These are phyloP conservation scores for Trachelipus rathkii DNA, from an alignment of 1,140 invertebrate species.

Conservation along the genomic window DNA sequence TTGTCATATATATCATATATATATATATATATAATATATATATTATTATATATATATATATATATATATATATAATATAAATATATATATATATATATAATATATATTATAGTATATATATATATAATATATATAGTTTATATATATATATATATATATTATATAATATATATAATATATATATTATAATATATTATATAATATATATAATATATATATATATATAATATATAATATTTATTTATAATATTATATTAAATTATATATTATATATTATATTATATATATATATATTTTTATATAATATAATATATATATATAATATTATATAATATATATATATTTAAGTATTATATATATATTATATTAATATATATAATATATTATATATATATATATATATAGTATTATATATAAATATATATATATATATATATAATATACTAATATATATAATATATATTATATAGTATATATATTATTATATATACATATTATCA, in stretches of 20 bases:
- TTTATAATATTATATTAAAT: neutral
- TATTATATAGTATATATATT: conserved; percentile 11
- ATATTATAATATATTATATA: conserved; percentile 6
- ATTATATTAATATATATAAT: too few relatives aligned
- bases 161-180: conserved; percentile 5
- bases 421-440: too few relatives aligned
- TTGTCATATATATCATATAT: neutral
- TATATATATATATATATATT: conserved; percentile 8
- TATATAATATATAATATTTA: conserved; percentile 11
- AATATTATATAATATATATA: conserved; percentile 15
- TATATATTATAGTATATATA: conserved; percentile 11
- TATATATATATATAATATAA: conserved; percentile 6
- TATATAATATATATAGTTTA: neutral
- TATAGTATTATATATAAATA: too few relatives aligned
- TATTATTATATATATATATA: neutral
- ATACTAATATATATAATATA: too few relatives aligned
- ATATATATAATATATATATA: conserved; percentile 14
- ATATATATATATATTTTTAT: neutral
- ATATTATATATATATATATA: too few relatives aligned
- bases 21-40: conserved; percentile 15
- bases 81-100: conserved; percentile 15
- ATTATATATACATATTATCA: neutral
- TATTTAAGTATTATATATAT: neutral
- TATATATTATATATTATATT: neutral
- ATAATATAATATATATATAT: conserved; percentile 13